Conservation (phyloP, 2,797 vertebrate species). For the Xenopus petersii region DNA sequence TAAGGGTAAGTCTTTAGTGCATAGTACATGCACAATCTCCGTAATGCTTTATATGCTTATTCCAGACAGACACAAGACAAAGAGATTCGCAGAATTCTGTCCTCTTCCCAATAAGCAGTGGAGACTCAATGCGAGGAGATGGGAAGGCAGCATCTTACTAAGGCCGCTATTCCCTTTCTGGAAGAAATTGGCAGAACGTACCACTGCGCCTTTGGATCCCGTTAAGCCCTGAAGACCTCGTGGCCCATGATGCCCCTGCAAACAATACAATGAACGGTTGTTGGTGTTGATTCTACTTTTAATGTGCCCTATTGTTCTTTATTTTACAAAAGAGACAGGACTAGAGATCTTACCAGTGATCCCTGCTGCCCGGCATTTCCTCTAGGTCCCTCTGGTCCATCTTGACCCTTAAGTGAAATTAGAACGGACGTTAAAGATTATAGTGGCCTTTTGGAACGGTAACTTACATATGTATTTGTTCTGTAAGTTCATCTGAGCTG, state of each 20-base stretch:
- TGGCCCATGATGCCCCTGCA: conserved; percentile 83
- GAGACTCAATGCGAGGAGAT: not conserved
- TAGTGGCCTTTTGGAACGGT: too few species aligned
- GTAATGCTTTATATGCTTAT: not conserved
- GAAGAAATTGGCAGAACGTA: conserved; percentile 61
- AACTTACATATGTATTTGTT: too few species aligned
- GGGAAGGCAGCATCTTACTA: not conserved
- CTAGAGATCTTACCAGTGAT: conserved; percentile 75
- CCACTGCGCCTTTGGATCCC: conserved; percentile 90
- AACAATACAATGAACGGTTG: too few species aligned
- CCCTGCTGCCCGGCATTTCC: conserved; percentile 83
- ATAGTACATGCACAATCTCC: too few species aligned
- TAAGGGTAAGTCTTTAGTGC: too few species aligned
- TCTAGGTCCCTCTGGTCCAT: conserved; percentile 81
- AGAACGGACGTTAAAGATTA: too few species aligned
- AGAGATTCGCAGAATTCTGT: too few species aligned
- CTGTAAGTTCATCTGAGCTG: too few species aligned
- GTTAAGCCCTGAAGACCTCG: conserved; percentile 78
- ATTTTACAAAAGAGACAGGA: too few species aligned
- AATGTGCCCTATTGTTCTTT: too few species aligned
- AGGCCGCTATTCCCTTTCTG: not conserved
- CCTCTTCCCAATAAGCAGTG: not conserved
- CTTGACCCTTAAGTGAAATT: conserved; percentile 72
- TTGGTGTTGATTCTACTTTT: too few species aligned
- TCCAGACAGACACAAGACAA: not conserved